Evolutionary conservation across 2,113 vertebrate species (phyloP).

Genomic region (Suncus etruscus): DNA sequence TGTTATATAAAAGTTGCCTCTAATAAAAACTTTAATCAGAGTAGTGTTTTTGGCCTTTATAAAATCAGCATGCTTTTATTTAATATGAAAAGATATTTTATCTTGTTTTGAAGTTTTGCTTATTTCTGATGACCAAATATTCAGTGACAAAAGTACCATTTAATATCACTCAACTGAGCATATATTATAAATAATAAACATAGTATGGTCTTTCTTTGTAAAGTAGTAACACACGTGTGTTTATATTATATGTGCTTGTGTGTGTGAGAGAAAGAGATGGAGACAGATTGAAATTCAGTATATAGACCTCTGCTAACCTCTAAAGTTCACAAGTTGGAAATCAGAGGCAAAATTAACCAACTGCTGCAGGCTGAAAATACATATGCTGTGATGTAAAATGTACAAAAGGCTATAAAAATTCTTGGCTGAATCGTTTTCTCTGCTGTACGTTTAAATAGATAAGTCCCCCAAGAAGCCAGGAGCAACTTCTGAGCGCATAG

Average conservation of each 20-base stretch:
- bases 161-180: neutral
- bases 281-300: neutral
- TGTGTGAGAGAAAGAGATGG: neutral
- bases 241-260: neutral
- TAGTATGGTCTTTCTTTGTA: neutral
- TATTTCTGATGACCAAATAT: slow-evolving; percentile 33
- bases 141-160: neutral
- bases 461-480: too few relatives aligned
- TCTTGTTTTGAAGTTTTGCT: slow-evolving; percentile 13
- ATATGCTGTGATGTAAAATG: neutral
- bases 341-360: neutral
- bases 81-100: slow-evolving; percentile 27
- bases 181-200: neutral
- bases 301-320: too few relatives aligned
- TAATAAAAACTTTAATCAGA: neutral
- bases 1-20: slow-evolving; percentile 2
- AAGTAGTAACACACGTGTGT: neutral
- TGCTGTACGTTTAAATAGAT: too few relatives aligned
- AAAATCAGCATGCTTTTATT: slow-evolving; percentile 23
- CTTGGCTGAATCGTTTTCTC: neutral
- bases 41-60: neutral
- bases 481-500: too few relatives aligned
- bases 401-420: neutral
- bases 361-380: neutral
- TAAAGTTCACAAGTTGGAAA: neutral